Evolutionary conservation across 2,113 vertebrate genomes (phyloP).

Genomic region (Oncorhynchus tshawytscha): DNA sequence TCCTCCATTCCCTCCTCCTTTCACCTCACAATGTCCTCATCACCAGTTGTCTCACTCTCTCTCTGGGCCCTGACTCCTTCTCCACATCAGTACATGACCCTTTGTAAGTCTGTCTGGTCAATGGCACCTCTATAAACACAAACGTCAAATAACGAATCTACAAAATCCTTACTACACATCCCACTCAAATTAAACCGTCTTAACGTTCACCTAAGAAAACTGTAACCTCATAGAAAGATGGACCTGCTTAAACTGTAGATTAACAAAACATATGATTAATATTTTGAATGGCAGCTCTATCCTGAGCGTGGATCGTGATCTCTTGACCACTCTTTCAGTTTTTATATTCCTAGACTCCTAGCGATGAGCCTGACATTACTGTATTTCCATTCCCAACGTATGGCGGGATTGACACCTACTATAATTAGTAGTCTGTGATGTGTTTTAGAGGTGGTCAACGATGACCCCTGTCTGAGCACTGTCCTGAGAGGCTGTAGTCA

Average conservation of each 20-base stretch:
- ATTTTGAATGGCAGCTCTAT: not conserved
- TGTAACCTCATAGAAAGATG: not conserved
- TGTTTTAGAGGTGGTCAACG: not conserved
- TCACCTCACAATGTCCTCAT: constrained; percentile 71
- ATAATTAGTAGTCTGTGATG: not conserved
- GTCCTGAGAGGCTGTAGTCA: not conserved
- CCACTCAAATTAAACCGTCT: not conserved
- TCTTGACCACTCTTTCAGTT: not conserved
- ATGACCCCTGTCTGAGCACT: not conserved
- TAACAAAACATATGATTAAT: not conserved
- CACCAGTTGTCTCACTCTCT: constrained; percentile 59
- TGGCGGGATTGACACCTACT: not conserved
- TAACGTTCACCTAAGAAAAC: not conserved
- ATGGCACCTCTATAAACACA: constrained; percentile 4
- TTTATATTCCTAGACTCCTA: too few species aligned
- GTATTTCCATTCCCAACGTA: not conserved
- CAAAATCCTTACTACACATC: not conserved
- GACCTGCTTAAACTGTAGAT: not conserved
- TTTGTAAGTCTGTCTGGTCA: constrained; percentile 35
- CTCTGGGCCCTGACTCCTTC: constrained; percentile 63
- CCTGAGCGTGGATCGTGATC: not conserved
- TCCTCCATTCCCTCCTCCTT: constrained; percentile 53
- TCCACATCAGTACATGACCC: constrained; percentile 40
- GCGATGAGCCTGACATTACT: not conserved
- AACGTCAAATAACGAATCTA: not conserved